Conservation (phyloP, 2,888 invertebrate species). For the Drosophila birchii region DNA sequence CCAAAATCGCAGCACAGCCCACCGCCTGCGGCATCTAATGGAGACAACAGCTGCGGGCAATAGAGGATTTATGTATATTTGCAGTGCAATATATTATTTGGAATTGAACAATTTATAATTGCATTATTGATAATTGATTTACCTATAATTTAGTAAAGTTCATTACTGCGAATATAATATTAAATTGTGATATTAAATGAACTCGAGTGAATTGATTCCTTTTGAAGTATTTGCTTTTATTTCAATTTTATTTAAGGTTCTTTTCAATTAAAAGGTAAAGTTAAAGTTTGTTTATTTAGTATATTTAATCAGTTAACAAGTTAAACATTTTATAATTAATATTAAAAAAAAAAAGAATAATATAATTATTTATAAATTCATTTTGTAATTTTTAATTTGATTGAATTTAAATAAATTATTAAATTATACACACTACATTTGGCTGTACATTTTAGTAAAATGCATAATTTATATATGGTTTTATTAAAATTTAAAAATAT, state of each 20-base stretch:
- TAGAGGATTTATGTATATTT: not conserved
- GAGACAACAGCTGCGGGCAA: slow-evolving; percentile 11
- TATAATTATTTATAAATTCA: not conserved
- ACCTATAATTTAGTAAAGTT: too few relatives aligned
- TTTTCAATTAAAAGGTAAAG: not conserved
- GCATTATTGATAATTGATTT: too few relatives aligned
- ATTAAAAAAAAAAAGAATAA: too few relatives aligned
- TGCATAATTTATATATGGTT: too few relatives aligned
- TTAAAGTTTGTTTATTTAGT: not conserved
- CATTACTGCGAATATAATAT: not conserved
- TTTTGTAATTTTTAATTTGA: not conserved
- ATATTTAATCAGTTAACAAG: not conserved
- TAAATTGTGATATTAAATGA: slow-evolving; percentile 4
- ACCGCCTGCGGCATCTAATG: slow-evolving; percentile 31
- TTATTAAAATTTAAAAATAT: too few relatives aligned
- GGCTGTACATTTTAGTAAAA: not conserved
- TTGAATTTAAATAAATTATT: not conserved
- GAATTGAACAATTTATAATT: not conserved
- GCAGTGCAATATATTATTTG: not conserved
- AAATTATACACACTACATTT: not conserved
- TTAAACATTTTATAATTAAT: not conserved
- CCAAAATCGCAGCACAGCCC: slow-evolving; percentile 30
- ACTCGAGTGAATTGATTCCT: not conserved
- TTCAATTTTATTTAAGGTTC: not conserved
- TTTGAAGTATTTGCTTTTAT: not conserved